phyloP scores from a whole-genome alignment of 1,140 invertebrate genomes.

The Eufriesea mexicana region DNA sequence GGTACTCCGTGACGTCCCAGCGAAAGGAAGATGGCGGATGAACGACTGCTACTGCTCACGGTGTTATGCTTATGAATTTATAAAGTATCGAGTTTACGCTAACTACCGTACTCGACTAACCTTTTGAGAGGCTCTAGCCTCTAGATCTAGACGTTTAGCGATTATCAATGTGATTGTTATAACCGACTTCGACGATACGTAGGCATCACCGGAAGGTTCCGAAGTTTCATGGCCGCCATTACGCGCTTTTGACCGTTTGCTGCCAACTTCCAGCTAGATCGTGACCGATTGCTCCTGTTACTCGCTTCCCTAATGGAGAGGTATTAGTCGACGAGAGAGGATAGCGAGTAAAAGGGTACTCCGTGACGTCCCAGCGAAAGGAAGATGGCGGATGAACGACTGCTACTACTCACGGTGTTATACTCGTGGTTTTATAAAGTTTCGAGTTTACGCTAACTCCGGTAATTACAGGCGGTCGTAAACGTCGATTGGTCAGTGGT shows the following conservation, averaged over 20 bases:
- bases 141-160: not conserved
- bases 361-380: not conserved
- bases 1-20: not conserved
- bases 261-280: too few species aligned
- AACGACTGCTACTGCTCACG: too few species aligned
- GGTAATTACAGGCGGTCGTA: not conserved
- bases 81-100: too few species aligned
- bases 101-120: too few species aligned
- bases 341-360: not conserved
- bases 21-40: not conserved
- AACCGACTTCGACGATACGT: not conserved
- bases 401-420: too few species aligned
- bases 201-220: not conserved
- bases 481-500: not conserved
- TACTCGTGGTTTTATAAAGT: not conserved
- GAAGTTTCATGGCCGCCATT: too few species aligned
- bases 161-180: constrained; percentile 19
- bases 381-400: not conserved
- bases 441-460: not conserved
- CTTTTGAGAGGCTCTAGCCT: too few species aligned
- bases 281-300: too few species aligned
- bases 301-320: not conserved
- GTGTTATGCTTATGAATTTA: too few species aligned
- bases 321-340: not conserved
- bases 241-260: too few species aligned